Percentiles rank a stretch among this genome's conserved stretches.
Evolutionary conservation across 2,113 vertebrate species (phyloP).

Genomic region (Tamias sibiricus): DNA sequence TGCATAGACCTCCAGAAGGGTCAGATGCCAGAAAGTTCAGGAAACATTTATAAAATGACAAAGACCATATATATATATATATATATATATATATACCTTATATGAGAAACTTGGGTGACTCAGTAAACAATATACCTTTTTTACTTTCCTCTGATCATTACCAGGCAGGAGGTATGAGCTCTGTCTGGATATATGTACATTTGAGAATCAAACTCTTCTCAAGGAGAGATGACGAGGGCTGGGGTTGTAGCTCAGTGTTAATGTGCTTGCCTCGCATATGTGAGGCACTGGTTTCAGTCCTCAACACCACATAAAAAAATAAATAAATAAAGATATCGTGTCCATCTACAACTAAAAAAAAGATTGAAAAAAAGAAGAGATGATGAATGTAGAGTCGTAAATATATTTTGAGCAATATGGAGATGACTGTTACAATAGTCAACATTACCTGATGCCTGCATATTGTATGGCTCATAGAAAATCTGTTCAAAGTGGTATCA

Average conservation of each 20-base stretch:
- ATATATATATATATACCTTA: background rate
- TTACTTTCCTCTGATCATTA: background rate
- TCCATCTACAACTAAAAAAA: too few relatives aligned
- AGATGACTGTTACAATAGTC: background rate
- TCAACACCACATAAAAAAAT: too few relatives aligned
- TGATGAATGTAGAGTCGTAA: background rate
- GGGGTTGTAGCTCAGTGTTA: too few relatives aligned
- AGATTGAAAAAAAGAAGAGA: background rate
- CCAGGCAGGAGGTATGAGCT: background rate
- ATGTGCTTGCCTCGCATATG: too few relatives aligned
- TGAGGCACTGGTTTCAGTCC: too few relatives aligned
- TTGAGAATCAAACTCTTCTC: background rate
- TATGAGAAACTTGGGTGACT: background rate
- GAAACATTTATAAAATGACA: background rate
- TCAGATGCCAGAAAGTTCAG: background rate
- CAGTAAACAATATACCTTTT: background rate
- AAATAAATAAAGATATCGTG: too few relatives aligned
- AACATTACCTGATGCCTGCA: background rate
- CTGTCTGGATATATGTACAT: background rate
- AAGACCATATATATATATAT: background rate
- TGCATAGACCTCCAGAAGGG: background rate
- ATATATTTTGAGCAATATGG: background rate
- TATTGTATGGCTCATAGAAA: background rate
- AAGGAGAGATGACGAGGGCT: background rate
- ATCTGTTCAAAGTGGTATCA: background rate